Conservation (phyloP, 1,140 invertebrate species). For the Spodoptera litura region DNA sequence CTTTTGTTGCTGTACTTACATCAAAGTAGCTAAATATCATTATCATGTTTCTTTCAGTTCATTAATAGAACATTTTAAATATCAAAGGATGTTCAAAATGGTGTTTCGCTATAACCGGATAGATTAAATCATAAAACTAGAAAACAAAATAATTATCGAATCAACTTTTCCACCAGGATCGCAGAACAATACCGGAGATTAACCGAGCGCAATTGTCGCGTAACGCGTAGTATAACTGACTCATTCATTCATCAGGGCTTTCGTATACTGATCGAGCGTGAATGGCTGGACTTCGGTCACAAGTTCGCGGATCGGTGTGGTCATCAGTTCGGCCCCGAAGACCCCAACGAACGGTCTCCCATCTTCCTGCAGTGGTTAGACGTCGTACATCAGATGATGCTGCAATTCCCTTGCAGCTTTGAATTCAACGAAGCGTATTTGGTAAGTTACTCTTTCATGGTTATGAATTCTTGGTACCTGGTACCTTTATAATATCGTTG, state of each 20-base stretch:
- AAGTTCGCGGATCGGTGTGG: slow-evolving; percentile 98
- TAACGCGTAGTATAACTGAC: neutral
- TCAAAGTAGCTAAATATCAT: no score
- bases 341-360: slow-evolving; percentile 96
- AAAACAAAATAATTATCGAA: no score
- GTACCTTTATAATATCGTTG: no score
- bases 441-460: slow-evolving; percentile 86
- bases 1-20: no score
- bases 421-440: slow-evolving; percentile 97
- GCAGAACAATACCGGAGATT: neutral
- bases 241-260: slow-evolving; percentile 90
- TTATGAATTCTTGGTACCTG: no score
- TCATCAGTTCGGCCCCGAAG: slow-evolving; percentile 92
- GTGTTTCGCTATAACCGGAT: no score
- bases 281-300: slow-evolving; percentile 98
- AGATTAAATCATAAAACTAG: no score
- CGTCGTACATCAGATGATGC: slow-evolving; percentile 96
- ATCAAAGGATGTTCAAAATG: no score
- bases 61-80: no score
- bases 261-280: slow-evolving; percentile 95
- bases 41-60: no score
- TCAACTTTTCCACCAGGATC: slow-evolving; percentile 31
- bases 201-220: neutral
- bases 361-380: slow-evolving; percentile 99
- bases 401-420: slow-evolving; percentile 97